Evolutionary conservation across 2,113 vertebrate species (phyloP).

Genomic region (Stigmatopora nigra): DNA sequence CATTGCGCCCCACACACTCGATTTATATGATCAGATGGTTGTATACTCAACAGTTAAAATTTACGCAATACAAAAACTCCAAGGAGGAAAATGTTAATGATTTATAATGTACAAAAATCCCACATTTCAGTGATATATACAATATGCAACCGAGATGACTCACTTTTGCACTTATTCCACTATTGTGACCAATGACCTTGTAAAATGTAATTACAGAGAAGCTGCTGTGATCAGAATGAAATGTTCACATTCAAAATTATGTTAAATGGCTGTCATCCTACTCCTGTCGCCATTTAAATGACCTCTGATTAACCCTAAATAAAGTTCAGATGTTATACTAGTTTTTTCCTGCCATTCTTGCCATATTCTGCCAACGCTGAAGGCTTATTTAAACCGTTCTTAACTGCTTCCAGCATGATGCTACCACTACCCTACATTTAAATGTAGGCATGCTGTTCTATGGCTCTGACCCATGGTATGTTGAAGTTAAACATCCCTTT

Average conservation of each 20-base stretch:
- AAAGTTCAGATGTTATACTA: too few species aligned
- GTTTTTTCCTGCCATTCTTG: too few species aligned
- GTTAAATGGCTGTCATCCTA: too few species aligned
- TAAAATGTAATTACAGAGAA: too few species aligned
- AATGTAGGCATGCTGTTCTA: background rate
- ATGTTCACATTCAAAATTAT: too few species aligned
- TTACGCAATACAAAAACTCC: conserved; percentile 27
- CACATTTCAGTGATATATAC: background rate
- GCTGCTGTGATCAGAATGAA: too few species aligned
- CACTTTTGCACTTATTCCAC: background rate
- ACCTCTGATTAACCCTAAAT: background rate
- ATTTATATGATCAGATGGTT: conserved; percentile 29
- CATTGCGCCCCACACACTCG: too few species aligned
- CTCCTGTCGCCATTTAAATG: background rate
- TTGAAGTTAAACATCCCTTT: background rate
- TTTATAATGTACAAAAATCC: background rate
- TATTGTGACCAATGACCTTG: too few species aligned
- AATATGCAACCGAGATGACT: background rate
- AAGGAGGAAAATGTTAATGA: background rate
- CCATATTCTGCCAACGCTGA: background rate
- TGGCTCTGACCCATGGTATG: background rate
- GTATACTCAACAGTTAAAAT: conserved; percentile 45
- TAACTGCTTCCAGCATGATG: background rate
- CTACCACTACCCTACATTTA: background rate
- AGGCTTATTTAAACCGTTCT: background rate